A percentile compares a stretch with the other conserved stretches of the same genome.
phyloP scores from a whole-genome alignment of 2,113 vertebrate genomes.

The Chloropsis hardwickii region DNA sequence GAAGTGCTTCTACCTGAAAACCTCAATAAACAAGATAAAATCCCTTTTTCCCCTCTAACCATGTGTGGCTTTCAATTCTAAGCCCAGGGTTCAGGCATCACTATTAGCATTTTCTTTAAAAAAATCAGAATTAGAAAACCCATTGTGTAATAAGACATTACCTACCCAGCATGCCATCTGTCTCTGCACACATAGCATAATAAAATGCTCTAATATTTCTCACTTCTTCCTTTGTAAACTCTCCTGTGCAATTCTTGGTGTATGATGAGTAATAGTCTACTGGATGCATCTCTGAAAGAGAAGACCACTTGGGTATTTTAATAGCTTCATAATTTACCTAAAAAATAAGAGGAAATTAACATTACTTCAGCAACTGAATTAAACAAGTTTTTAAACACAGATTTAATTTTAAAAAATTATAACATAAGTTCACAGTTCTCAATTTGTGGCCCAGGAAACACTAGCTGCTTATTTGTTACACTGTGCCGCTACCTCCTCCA shows the following conservation, averaged over 20 bases:
- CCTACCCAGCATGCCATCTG: slow-evolving; percentile 93
- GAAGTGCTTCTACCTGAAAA: no score
- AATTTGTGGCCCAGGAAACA: neutral
- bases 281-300: slow-evolving; percentile 86
- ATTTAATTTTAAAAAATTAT: neutral
- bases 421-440: neutral
- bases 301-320: slow-evolving; percentile 86
- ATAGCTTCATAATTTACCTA: slow-evolving; percentile 84
- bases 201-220: slow-evolving; percentile 87
- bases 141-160: neutral
- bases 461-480: neutral
- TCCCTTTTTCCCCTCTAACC: no score
- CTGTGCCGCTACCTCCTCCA: neutral
- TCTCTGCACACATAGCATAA: slow-evolving; percentile 97
- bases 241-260: slow-evolving; percentile 93
- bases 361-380: neutral
- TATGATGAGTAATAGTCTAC: slow-evolving; percentile 92
- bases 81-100: neutral
- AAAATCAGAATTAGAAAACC: neutral
- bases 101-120: neutral
- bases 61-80: no score
- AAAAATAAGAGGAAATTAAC: slow-evolving; percentile 31
- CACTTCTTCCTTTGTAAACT: slow-evolving; percentile 87
- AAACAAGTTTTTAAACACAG: neutral
- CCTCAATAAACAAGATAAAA: no score